These are phyloP conservation scores for Pterocles orientalis DNA, from an alignment of 2,113 vertebrate genomes.

Conservation along the genomic window DNA sequence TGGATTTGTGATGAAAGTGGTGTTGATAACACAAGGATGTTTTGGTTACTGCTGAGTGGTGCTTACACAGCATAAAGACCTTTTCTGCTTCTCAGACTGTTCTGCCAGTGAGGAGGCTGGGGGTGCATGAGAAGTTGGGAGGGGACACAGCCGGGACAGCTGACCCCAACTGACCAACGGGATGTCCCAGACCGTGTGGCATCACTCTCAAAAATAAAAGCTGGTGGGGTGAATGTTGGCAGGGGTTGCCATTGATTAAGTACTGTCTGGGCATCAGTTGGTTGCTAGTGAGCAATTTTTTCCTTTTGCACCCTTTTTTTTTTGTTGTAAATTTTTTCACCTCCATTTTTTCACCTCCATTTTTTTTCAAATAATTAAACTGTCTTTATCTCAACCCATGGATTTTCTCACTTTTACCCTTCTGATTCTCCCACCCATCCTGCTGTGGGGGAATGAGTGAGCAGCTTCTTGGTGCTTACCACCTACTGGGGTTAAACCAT, in stretches of 20 bases:
- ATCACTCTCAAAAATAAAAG: not conserved
- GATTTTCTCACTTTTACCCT: not conserved
- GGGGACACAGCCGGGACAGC: not conserved
- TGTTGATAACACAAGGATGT: not conserved
- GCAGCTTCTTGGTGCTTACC: not conserved
- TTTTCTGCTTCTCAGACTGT: not conserved
- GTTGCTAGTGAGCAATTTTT: not conserved
- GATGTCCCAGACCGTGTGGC: not conserved
- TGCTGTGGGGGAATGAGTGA: fast-evolving
- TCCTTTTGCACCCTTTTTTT: not conserved
- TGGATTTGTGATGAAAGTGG: not conserved
- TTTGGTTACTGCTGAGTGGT: not conserved
- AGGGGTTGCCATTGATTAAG: fast-evolving
- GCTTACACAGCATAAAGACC: not conserved
- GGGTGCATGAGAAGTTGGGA: not conserved
- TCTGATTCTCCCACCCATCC: not conserved
- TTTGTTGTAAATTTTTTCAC: not conserved
- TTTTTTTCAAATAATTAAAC: not conserved
- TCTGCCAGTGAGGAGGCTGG: not conserved
- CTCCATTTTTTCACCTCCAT: not conserved
- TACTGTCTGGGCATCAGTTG: not conserved
- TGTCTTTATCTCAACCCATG: not conserved
- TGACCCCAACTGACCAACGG: not conserved
- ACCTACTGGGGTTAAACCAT: not conserved
- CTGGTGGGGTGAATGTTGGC: fast-evolving